These are phyloP conservation scores for Lipotes vexillifer DNA, from an alignment of 2,113 vertebrate species.

Conservation along the genomic window DNA sequence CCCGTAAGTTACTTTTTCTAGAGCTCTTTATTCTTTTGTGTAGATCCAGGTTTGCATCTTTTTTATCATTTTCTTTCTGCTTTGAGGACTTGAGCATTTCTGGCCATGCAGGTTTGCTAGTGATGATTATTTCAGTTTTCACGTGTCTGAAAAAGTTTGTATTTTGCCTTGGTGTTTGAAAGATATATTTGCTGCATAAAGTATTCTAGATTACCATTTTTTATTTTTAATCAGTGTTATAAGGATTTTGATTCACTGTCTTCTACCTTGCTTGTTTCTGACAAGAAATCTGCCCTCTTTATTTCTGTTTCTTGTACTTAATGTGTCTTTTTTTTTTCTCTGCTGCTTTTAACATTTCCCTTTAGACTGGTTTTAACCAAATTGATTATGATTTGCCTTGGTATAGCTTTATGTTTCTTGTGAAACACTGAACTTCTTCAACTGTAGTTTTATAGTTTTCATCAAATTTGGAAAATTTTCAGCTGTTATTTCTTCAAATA, in stretches of 20 bases:
- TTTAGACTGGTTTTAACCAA: background rate
- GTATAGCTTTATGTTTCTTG: background rate
- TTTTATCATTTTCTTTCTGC: background rate
- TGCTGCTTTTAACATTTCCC: background rate
- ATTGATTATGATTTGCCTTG: background rate
- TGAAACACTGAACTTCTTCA: background rate
- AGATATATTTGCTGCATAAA: background rate
- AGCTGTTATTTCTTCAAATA: background rate
- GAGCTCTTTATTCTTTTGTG: background rate
- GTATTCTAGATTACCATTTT: background rate
- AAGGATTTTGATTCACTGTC: background rate
- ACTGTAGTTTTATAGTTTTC: background rate
- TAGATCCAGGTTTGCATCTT: background rate
- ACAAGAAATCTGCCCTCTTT: background rate
- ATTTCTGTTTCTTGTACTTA: background rate
- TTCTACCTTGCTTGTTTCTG: background rate
- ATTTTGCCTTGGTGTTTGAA: background rate
- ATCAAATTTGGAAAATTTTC: background rate
- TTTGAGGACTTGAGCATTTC: background rate
- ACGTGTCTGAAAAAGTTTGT: background rate
- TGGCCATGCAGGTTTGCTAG: background rate
- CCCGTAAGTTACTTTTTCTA: background rate
- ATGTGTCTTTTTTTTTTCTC: background rate
- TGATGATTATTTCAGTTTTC: background rate
- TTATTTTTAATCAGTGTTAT: background rate